These are phyloP conservation scores for Melikaiella ostensackeni DNA, from an alignment of 2,888 invertebrate species.

Conservation along the genomic window DNA sequence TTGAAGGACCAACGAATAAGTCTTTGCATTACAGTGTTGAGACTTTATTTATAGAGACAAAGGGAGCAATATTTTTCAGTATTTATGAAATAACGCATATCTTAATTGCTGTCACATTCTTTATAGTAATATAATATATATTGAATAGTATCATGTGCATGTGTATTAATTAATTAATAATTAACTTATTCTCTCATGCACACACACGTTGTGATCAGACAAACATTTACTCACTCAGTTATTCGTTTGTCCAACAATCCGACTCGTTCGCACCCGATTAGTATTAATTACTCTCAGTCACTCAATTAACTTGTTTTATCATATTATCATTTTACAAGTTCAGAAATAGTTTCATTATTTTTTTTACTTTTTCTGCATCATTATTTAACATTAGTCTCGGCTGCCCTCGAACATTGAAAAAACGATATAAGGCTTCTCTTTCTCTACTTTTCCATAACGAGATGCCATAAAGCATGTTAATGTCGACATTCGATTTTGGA, in stretches of 20 bases:
- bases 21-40: constrained; percentile 58
- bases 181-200: constrained; percentile 63
- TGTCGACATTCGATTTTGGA: constrained; percentile 23
- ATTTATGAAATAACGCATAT: constrained; percentile 72
- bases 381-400: constrained; percentile 52
- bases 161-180: constrained; percentile 69
- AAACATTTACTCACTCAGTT: constrained; percentile 58
- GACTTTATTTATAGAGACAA: constrained; percentile 70
- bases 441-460: constrained; percentile 6
- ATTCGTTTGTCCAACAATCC: constrained; percentile 50
- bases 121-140: constrained; percentile 62
- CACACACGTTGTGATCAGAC: constrained; percentile 57
- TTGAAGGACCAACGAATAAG: constrained; percentile 42
- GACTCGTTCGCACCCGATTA: constrained; percentile 46
- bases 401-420: constrained; percentile 16
- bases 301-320: constrained; percentile 41
- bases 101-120: constrained; percentile 73
- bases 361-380: constrained; percentile 46
- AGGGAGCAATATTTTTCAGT: constrained; percentile 67
- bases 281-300: constrained; percentile 46
- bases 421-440: constrained; percentile 41
- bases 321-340: constrained; percentile 51
- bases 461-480: not conserved
- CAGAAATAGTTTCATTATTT: constrained; percentile 54
- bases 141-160: constrained; percentile 70